Evolutionary conservation across 2,113 vertebrate genomes (phyloP).

Genomic region (Corythornis madagascariensis): DNA sequence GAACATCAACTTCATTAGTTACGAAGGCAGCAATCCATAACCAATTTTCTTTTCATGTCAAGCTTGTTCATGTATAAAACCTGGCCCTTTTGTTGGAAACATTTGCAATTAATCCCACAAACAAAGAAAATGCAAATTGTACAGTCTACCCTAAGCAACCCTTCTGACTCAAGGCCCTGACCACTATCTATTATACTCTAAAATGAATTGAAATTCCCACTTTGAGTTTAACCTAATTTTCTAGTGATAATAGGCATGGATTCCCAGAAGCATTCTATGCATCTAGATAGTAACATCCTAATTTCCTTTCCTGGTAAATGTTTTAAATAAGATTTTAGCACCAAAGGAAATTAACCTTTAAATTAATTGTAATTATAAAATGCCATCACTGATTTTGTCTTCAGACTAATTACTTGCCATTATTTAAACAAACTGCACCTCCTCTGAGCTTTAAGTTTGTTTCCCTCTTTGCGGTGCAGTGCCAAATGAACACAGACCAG

Average conservation of each 20-base stretch:
- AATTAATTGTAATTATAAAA: slow-evolving; percentile 86
- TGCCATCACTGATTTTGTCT: slow-evolving; percentile 81
- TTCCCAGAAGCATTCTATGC: slow-evolving; percentile 76
- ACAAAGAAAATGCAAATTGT: slow-evolving; percentile 80
- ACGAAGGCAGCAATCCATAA: slow-evolving; percentile 81
- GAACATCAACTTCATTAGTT: slow-evolving; percentile 79
- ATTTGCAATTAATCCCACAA: slow-evolving; percentile 81
- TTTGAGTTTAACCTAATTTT: slow-evolving; percentile 81
- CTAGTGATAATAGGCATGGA: slow-evolving; percentile 77
- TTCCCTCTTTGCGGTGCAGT: slow-evolving; percentile 27
- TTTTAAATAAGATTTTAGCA: slow-evolving; percentile 86
- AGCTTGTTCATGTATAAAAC: slow-evolving; percentile 75
- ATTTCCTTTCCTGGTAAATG: slow-evolving; percentile 81
- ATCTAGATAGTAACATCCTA: slow-evolving; percentile 80
- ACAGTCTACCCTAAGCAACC: slow-evolving; percentile 62
- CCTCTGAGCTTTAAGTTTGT: slow-evolving; percentile 74
- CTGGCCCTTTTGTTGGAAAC: slow-evolving; percentile 75
- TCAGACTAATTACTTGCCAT: slow-evolving; percentile 82
- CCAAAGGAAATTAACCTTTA: slow-evolving; percentile 86
- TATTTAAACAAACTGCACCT: slow-evolving; percentile 81
- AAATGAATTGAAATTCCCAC: slow-evolving; percentile 79
- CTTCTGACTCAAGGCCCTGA: slow-evolving; percentile 66
- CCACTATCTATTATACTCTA: slow-evolving; percentile 73
- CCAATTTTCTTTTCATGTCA: slow-evolving; percentile 81
- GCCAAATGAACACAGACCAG: not conserved